phyloP scores from a whole-genome alignment of 2,888 invertebrate species.

The Maniola hyperantus region DNA sequence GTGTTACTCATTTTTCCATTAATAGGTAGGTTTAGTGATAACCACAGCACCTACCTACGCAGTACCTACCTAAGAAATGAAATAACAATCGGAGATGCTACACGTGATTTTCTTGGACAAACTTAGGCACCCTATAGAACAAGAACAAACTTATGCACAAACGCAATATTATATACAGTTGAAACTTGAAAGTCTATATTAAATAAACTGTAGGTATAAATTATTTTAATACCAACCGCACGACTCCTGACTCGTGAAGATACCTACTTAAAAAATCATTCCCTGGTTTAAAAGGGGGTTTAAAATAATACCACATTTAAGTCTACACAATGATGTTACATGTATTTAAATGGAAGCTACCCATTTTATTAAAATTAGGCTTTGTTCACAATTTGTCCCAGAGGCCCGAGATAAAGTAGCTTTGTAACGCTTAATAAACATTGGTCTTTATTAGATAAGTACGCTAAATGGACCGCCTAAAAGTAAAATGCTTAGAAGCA shows the following conservation, averaged over 20 bases:
- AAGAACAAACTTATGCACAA: too few species aligned
- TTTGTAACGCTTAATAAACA: slow-evolving; percentile 20
- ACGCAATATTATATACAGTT: too few species aligned
- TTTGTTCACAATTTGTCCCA: slow-evolving; percentile 9
- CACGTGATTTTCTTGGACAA: too few species aligned
- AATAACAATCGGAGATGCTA: too few species aligned
- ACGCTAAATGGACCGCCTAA: slow-evolving; percentile 1
- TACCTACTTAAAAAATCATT: neutral
- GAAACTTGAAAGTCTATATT: too few species aligned
- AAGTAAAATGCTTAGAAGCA: neutral
- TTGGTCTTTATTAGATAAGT: slow-evolving; percentile 11
- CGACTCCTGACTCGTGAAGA: neutral
- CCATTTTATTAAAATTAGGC: slow-evolving; percentile 17
- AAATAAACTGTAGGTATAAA: too few species aligned
- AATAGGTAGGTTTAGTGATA: too few species aligned
- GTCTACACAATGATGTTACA: neutral
- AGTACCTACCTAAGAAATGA: too few species aligned
- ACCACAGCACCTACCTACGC: too few species aligned
- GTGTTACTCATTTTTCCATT: too few species aligned
- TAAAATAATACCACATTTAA: slow-evolving; percentile 2
- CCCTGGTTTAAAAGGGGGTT: neutral
- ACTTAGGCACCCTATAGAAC: too few species aligned
- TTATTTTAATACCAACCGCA: too few species aligned
- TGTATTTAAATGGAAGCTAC: slow-evolving; percentile 3
- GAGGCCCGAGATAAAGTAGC: slow-evolving; percentile 14